Percentiles rank a stretch among this genome's conserved stretches.
These are phyloP conservation scores for Irena cyanogastra DNA, from an alignment of 2,113 vertebrate species.

Conservation along the genomic window DNA sequence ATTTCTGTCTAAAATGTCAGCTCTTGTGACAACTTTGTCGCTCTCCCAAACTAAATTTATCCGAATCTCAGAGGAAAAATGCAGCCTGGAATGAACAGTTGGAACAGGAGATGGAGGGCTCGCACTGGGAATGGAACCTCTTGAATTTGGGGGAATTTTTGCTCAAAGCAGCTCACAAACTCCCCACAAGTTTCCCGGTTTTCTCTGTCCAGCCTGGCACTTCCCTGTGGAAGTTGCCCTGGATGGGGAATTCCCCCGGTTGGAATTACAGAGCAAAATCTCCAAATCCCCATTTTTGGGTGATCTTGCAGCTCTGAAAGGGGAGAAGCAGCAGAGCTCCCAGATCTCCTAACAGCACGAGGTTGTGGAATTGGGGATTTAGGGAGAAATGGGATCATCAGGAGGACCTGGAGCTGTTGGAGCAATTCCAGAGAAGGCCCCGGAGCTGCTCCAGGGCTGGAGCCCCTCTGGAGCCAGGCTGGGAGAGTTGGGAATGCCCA, in stretches of 20 bases:
- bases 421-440: fast-evolving
- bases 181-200: neutral
- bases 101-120: neutral
- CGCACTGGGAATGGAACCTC: neutral
- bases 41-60: neutral
- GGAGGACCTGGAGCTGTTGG: fast-evolving
- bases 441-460: neutral
- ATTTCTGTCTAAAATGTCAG: neutral
- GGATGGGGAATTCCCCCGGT: neutral
- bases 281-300: neutral
- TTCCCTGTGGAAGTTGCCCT: neutral
- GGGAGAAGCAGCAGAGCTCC: neutral
- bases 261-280: fast-evolving
- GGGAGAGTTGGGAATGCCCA: neutral
- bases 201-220: fast-evolving
- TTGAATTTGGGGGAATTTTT: neutral
- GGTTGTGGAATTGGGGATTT: neutral
- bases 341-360: fast-evolving
- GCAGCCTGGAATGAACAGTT: neutral
- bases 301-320: neutral
- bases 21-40: neutral
- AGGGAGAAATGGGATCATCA: neutral
- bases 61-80: neutral
- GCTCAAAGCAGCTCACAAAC: neutral
- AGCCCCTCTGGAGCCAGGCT: neutral